phyloP scores from a whole-genome alignment of 30 jellyfish, hydroid and myxozoan genomes.

The Hydractinia symbiolongicarpus region DNA sequence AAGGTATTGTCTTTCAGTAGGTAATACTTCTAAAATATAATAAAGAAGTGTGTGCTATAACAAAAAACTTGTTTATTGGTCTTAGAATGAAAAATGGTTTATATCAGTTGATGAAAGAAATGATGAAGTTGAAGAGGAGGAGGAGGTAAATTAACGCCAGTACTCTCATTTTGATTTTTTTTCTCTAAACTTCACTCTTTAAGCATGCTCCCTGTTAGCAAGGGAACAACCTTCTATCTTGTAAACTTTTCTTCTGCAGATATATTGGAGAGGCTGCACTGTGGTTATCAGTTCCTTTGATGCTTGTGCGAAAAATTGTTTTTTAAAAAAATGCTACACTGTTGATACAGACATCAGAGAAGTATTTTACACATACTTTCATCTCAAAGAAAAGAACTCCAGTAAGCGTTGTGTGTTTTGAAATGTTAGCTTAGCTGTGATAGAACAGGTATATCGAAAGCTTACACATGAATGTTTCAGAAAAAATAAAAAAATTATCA shows the following conservation, averaged over 20 bases:
- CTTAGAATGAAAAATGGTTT: slow-evolving; percentile 10
- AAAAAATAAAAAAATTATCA: too few relatives aligned
- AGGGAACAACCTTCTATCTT: background rate
- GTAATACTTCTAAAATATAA: too few relatives aligned
- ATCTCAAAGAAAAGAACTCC: slow-evolving; percentile 1
- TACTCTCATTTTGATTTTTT: background rate
- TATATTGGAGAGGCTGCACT: slow-evolving; percentile 33
- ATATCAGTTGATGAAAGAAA: background rate
- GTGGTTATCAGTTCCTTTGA: slow-evolving; percentile 18
- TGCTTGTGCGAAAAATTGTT: slow-evolving; percentile 1
- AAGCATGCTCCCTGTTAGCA: too few relatives aligned
- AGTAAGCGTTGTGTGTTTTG: background rate
- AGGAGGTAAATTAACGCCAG: background rate
- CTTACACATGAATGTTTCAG: too few relatives aligned
- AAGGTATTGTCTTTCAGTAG: too few relatives aligned
- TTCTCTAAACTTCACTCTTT: background rate
- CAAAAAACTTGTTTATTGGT: background rate
- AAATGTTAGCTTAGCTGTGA: too few relatives aligned
- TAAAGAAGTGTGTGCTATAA: too few relatives aligned
- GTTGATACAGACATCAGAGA: slow-evolving; percentile 53
- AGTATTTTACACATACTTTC: slow-evolving; percentile 22
- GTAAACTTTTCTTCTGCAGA: background rate
- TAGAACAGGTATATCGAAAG: too few relatives aligned
- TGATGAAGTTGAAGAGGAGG: background rate
- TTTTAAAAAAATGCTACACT: slow-evolving; percentile 36